Percentiles rank a stretch among this genome's conserved stretches.
Conservation (phyloP, 2,888 invertebrate species). For the Yponomeuta sedellus region DNA sequence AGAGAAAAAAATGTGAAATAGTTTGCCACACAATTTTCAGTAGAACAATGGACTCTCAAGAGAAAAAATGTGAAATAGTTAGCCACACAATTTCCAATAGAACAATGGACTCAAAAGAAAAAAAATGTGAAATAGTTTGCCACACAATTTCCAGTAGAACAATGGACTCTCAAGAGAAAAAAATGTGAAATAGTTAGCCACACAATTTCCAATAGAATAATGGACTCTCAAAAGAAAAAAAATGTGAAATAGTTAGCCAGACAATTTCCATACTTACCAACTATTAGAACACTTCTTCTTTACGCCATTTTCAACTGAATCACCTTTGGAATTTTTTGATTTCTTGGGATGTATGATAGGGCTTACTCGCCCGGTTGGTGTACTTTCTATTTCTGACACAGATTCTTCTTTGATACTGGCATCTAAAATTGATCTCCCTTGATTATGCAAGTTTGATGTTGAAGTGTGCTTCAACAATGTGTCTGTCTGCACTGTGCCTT, state of each 20-base stretch:
- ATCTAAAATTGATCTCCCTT: background rate
- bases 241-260: background rate
- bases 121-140: too few relatives aligned
- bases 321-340: conserved; percentile 25
- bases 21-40: too few relatives aligned
- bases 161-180: too few relatives aligned
- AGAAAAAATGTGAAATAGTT: too few relatives aligned
- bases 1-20: too few relatives aligned
- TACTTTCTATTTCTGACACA: conserved; percentile 53
- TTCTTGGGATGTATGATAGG: conserved; percentile 55
- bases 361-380: conserved; percentile 54
- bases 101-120: too few relatives aligned
- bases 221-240: too few relatives aligned
- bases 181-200: too few relatives aligned
- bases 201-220: too few relatives aligned
- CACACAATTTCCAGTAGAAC: too few relatives aligned
- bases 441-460: background rate
- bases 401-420: conserved; percentile 37
- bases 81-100: too few relatives aligned
- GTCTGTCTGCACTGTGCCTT: background rate
- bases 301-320: conserved; percentile 38
- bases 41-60: too few relatives aligned
- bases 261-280: conserved; percentile 38
- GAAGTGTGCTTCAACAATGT: background rate
- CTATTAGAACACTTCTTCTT: conserved; percentile 56